These are phyloP conservation scores for Aleiodes sp. DNA, from an alignment of 1,140 invertebrate genomes.

Conservation along the genomic window DNA sequence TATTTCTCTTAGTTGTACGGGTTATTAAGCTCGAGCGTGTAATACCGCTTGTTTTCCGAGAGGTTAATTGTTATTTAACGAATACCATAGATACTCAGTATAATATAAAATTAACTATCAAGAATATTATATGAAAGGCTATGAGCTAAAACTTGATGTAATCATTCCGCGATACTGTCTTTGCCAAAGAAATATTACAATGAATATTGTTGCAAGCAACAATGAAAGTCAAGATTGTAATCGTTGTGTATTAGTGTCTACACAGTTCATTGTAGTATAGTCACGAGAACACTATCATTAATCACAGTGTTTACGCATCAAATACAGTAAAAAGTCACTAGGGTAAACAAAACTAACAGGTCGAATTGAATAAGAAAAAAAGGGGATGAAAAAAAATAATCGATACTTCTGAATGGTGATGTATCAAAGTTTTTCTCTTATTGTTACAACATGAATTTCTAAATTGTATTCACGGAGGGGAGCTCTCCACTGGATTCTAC, in stretches of 20 bases:
- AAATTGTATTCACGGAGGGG: no score
- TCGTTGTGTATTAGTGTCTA: not conserved
- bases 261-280: no score
- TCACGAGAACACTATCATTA: not conserved
- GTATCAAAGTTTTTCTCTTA: no score
- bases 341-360: not conserved
- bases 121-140: not conserved
- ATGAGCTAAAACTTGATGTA: not conserved
- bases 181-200: not conserved
- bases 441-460: no score
- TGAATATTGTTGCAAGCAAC: conserved; percentile 2
- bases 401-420: no score
- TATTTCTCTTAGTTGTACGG: not conserved
- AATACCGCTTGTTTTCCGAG: conserved; percentile 8
- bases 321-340: not conserved
- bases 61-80: conserved; percentile 10
- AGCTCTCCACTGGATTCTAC: no score
- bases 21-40: conserved; percentile 11
- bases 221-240: not conserved
- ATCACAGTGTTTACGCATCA: conserved; percentile 1
- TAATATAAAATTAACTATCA: not conserved
- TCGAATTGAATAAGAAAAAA: not conserved
- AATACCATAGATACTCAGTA: conserved; percentile 1
- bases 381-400: no score
- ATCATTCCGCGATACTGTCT: not conserved